Evolutionary conservation across 1,140 invertebrate species (phyloP), one percentile per base, ranked within the genome.

Genomic region (Pinna nobilis): DNA sequence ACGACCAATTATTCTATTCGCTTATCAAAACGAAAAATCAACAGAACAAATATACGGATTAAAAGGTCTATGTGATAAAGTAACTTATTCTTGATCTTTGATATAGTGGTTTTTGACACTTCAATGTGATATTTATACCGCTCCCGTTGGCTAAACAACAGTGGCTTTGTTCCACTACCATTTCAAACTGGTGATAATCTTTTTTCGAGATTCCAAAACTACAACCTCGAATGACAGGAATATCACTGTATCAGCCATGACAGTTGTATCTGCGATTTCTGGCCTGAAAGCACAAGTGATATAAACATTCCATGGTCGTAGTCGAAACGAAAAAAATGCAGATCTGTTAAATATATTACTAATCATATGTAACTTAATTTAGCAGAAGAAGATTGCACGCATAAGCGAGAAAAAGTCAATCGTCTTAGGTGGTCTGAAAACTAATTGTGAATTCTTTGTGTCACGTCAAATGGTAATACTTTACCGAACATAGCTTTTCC

Each of bases 341-440:
- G 9, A 44, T 44, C 39, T 44, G 39, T 44, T 11, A 44, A 44
- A 44, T 44, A 44, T 44, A 44, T 44, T 44, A 44, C 39, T 44
- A 44, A 44, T 44, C 39, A 44, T 44, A 44, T 44, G 39, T 44
- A 44, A 44, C 39, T 44, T 44, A 44, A 44, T 44, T 44, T 44
- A n/a, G 9, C 39, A 44, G 39, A 44, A n/a, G n/a, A 44, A 44
- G 39, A 9, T n/a, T 11, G 9, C 39, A 44, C 39, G 39, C 39
- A 44, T 44, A 9, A 11, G 39, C n/a, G 9, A 11, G 9, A 9
- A 44, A 44, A 44, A 44, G 9, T 11, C 39, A 44, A 44, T 9
- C 39, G 39, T 44, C 39, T 44, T 44, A 11, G 39, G 39, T 44
- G 39, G 39, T 44, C 39, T n/a, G n/a, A n/a, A n/a, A 44, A 11